Evolutionary conservation across 64 coral and sea anemone species (phyloP), one percentile per base, ranked within the genome.

Genomic region (Actinia tenebrosa): DNA sequence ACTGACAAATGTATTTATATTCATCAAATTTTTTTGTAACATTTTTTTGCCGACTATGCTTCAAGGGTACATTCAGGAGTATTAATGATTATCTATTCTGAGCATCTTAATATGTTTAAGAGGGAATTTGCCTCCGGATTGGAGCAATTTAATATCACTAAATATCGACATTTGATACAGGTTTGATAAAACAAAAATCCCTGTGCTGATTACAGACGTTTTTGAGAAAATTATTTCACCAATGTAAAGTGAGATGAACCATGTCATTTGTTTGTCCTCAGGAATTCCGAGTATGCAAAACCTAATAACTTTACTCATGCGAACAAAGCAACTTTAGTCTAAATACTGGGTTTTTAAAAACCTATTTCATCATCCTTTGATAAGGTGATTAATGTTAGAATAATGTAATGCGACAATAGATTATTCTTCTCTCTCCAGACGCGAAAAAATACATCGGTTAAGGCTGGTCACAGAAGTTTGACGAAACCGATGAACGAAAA

Each of bases 381-480:
- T 75, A 10, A 75, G 25, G 25, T 75, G 69, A 75, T 75, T 75
- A 75, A 75, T 75, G 23, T 69, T 69, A 69, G 10, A 69, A 23
- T 69, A 7, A 26, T 75, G 22, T 66, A 75, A 75, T 75, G 69
- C n/a, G 25, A 30, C 69, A 27, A 75, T 30, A 42, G 69, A 75
- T 30, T 16, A 14, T 27, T 75, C 7, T 66, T 75, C 7, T 75
- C n/a, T 75, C 63, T 66, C 9, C 26, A 75, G 69, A 42, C 23
- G 2, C 27, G n/a, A 75, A 75, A 6, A 75, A 37, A 75, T 75
- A 15, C 19, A 66, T 66, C 10, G 10, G 63, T 66, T 66, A 66
- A 66, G 63, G 69, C 25, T 71, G 66, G 69, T 75, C 69, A 75
- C 69, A 75, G 18, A 75, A 30, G 69, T 43, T 75, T 75, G 69